These are phyloP conservation scores for Conops quadrifasciatus DNA, from an alignment of 2,888 invertebrate species.

Conservation along the genomic window DNA sequence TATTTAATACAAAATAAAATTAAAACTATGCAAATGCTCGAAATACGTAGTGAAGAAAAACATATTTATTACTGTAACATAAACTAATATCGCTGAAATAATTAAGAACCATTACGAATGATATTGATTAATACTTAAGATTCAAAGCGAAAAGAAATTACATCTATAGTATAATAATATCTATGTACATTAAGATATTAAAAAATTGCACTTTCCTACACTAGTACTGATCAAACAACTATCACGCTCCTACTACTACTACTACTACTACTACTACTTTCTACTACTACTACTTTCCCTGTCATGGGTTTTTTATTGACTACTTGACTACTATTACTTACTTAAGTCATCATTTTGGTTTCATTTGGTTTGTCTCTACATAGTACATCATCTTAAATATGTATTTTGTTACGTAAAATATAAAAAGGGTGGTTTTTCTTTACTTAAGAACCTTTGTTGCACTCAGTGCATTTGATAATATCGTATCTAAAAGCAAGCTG, in stretches of 20 bases:
- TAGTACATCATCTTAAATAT: too few relatives aligned
- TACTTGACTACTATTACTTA: neutral
- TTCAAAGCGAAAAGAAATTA: conserved; percentile 3
- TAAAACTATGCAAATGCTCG: neutral
- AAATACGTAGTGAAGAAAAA: neutral
- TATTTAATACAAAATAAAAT: conserved; percentile 1
- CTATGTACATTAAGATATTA: neutral
- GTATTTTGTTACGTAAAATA: too few relatives aligned
- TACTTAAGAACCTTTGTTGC: conserved; percentile 1
- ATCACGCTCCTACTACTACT: too few relatives aligned
- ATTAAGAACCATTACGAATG: neutral
- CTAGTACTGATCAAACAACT: neutral
- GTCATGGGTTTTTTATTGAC: neutral
- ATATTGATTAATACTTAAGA: conserved; percentile 16
- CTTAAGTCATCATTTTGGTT: neutral
- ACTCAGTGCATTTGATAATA: conserved; percentile 3
- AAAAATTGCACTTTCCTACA: conserved; percentile 12
- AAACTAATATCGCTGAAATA: neutral
- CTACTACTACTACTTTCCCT: neutral
- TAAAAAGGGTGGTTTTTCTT: too few relatives aligned
- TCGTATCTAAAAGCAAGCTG: too few relatives aligned
- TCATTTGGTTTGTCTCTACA: too few relatives aligned
- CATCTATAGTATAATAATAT: conserved; percentile 1
- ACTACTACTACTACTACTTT: too few relatives aligned
- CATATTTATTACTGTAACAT: neutral